Percentiles rank a stretch among this genome's conserved stretches.
phyloP scores from a whole-genome alignment of 2,888 invertebrate species.

The Drosophila paracracens region DNA sequence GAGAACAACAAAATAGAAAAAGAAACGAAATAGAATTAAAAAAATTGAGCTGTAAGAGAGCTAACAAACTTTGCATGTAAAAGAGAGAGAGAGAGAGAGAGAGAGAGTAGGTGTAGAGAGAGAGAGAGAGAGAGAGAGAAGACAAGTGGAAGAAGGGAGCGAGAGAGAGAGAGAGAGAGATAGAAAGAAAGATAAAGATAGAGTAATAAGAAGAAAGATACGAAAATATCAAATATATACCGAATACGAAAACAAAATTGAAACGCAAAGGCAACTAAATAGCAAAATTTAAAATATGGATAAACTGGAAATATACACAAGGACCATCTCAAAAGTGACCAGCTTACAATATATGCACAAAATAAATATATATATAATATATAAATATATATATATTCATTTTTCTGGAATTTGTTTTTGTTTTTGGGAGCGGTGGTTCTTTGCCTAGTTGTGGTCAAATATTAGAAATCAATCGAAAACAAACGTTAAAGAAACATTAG shows the following conservation, averaged over 20 bases:
- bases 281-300: constrained; percentile 23
- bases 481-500: constrained; percentile 1
- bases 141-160: constrained; percentile 44
- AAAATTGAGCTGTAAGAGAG: constrained; percentile 44
- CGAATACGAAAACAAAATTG: constrained; percentile 13
- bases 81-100: constrained; percentile 25
- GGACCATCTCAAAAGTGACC: constrained; percentile 98
- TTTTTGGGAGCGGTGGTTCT: background rate
- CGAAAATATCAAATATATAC: constrained; percentile 31
- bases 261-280: constrained; percentile 21
- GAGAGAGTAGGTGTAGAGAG: constrained; percentile 23
- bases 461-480: constrained; percentile 10
- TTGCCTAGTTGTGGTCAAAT: constrained; percentile 31
- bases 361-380: constrained; percentile 5
- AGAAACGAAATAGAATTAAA: constrained; percentile 28
- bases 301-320: constrained; percentile 86
- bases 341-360: constrained; percentile 84
- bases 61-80: constrained; percentile 41
- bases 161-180: constrained; percentile 42
- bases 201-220: constrained; percentile 16
- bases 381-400: background rate
- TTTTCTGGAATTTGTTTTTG: background rate
- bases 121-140: constrained; percentile 18
- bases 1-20: constrained; percentile 28
- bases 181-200: constrained; percentile 33